A percentile compares a stretch with the other conserved stretches of the same genome.
These are phyloP conservation scores for Magallana nippona DNA, from an alignment of 2,888 invertebrate genomes.

Conservation along the genomic window DNA sequence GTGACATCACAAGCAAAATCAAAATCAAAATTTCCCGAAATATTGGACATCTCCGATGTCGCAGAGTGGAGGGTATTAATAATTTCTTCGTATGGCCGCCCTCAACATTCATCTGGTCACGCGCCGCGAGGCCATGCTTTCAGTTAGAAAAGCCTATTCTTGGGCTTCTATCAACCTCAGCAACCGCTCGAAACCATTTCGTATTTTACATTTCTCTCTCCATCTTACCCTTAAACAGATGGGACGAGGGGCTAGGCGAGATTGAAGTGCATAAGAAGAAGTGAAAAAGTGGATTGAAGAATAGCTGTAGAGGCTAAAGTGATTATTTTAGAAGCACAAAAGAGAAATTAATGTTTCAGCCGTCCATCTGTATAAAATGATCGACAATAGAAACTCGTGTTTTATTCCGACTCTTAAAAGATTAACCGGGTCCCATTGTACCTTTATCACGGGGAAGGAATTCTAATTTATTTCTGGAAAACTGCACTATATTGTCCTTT, in stretches of 20 bases:
- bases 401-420: conserved; percentile 11
- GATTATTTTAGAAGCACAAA: conserved; percentile 28
- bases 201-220: conserved; percentile 5
- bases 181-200: background rate
- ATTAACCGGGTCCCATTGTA: conserved; percentile 16
- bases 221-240: conserved; percentile 11
- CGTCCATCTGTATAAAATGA: conserved; percentile 26
- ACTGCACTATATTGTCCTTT: conserved; percentile 32
- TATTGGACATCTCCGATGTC: conserved; percentile 13
- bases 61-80: background rate
- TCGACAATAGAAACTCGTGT: conserved; percentile 23
- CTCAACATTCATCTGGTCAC: conserved; percentile 1
- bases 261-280: conserved; percentile 29
- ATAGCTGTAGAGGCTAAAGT: background rate
- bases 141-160: background rate
- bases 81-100: background rate
- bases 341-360: conserved; percentile 38
- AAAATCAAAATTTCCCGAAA: background rate
- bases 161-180: background rate
- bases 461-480: conserved; percentile 31
- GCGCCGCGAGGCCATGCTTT: background rate
- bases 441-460: background rate
- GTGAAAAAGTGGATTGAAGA: conserved; percentile 25
- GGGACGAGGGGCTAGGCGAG: background rate
- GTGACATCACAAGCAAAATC: conserved; percentile 5